Evolutionary conservation across 2,113 vertebrate species (phyloP).

Genomic region (Macroglossus sobrinus): DNA sequence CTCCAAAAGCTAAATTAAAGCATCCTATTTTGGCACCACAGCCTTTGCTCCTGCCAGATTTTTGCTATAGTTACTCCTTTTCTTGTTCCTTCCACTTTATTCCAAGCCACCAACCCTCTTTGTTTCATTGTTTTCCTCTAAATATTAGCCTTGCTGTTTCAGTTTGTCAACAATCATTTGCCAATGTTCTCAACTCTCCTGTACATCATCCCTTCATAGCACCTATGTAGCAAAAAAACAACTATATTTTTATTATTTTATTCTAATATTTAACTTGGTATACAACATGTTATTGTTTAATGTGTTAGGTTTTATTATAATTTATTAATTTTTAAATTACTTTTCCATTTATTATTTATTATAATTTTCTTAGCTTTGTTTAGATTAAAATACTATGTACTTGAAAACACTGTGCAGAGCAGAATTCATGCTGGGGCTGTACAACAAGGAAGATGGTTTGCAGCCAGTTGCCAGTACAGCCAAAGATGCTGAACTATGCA

Average conservation of each 20-base stretch:
- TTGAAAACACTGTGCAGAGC: neutral
- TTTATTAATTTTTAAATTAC: neutral
- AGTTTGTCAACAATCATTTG: neutral
- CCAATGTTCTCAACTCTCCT: neutral
- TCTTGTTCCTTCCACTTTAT: neutral
- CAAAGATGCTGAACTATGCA: neutral
- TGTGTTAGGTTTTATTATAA: neutral
- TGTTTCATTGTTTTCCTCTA: neutral
- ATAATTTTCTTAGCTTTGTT: neutral
- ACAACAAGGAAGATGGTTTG: neutral
- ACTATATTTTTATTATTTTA: neutral
- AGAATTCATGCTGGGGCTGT: neutral
- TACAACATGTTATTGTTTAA: neutral
- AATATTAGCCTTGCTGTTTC: neutral
- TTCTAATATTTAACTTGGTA: neutral
- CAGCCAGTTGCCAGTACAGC: neutral
- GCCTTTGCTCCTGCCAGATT: neutral
- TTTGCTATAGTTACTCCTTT: neutral
- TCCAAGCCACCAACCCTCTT: neutral
- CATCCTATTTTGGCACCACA: neutral
- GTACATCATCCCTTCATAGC: neutral
- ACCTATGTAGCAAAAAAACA: neutral
- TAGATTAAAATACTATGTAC: neutral
- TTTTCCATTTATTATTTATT: neutral
- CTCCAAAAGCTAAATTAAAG: neutral